Conservation (phyloP, 1,140 invertebrate species). For the Cheumatopsyche charites region DNA sequence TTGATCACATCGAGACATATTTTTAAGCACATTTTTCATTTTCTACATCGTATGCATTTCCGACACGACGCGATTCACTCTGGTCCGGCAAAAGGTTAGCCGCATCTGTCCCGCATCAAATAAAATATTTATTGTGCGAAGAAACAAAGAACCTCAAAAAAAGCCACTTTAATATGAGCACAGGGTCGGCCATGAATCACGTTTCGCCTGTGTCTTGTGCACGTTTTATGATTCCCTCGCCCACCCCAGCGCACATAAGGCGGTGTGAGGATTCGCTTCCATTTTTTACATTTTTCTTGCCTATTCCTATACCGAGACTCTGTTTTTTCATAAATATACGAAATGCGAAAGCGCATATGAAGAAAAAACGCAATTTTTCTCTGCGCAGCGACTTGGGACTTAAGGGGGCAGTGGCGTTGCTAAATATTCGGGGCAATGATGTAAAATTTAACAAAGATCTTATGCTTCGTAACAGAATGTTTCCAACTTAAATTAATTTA, state of each 20-base stretch:
- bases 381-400: no score
- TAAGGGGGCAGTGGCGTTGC: no score
- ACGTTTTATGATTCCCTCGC: slow-evolving; percentile 32
- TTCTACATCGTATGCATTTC: no score
- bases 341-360: not conserved
- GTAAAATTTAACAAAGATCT: no score
- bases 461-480: no score
- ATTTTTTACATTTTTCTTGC: slow-evolving; percentile 10
- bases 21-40: no score
- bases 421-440: no score
- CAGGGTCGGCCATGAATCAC: slow-evolving; percentile 33
- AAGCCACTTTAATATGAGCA: slow-evolving; percentile 34
- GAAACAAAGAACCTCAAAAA: slow-evolving; percentile 32
- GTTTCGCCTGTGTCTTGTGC: slow-evolving; percentile 32
- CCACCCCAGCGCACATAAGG: no score
- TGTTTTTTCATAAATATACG: slow-evolving; percentile 10
- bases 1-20: no score
- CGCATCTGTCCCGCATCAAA: slow-evolving; percentile 20
- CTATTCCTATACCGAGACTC: not conserved
- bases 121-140: slow-evolving; percentile 32
- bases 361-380: slow-evolving; percentile 25
- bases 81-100: slow-evolving; percentile 16
- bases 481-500: no score
- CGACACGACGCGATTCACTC: not conserved
- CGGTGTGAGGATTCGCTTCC: slow-evolving; percentile 17